Evolutionary conservation across 2,888 invertebrate genomes (phyloP).

Genomic region (Schizotus pectinicornis): DNA sequence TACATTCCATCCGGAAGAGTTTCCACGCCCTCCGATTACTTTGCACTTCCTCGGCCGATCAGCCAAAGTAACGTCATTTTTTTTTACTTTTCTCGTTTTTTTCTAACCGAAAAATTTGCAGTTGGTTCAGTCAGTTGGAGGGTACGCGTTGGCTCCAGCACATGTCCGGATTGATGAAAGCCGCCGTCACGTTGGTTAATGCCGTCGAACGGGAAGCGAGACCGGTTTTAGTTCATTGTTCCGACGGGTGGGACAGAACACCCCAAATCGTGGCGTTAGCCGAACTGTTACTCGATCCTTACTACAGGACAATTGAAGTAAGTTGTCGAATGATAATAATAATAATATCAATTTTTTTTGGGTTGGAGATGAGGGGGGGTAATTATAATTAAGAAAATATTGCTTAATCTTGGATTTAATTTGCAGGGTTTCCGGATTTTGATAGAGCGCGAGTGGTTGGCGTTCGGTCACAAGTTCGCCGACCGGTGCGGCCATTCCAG

Average conservation of each 20-base stretch:
- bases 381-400: neutral
- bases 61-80: conserved; percentile 79
- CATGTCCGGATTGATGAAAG: conserved; percentile 82
- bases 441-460: conserved; percentile 96
- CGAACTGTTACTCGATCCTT: conserved; percentile 90
- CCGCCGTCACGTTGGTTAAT: conserved; percentile 80
- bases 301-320: conserved; percentile 91
- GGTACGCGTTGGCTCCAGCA: conserved; percentile 92
- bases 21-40: conserved; percentile 85
- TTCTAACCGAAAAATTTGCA: conserved; percentile 54
- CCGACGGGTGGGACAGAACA: conserved; percentile 99
- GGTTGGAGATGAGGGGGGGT: no score
- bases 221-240: conserved; percentile 96
- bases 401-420: conserved; percentile 22
- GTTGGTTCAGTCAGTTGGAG: conserved; percentile 89
- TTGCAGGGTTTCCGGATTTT: conserved; percentile 89
- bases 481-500: conserved; percentile 89
- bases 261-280: conserved; percentile 95
- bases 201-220: conserved; percentile 81
- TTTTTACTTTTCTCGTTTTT: conserved; percentile 14
- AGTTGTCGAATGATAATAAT: conserved; percentile 35
- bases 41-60: conserved; percentile 79
- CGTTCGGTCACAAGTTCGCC: conserved; percentile 97
- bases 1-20: conserved; percentile 92
- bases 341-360: no score